These are phyloP conservation scores for Stylophora pistillata DNA, from an alignment of 64 coral and sea anemone genomes.

Conservation along the genomic window DNA sequence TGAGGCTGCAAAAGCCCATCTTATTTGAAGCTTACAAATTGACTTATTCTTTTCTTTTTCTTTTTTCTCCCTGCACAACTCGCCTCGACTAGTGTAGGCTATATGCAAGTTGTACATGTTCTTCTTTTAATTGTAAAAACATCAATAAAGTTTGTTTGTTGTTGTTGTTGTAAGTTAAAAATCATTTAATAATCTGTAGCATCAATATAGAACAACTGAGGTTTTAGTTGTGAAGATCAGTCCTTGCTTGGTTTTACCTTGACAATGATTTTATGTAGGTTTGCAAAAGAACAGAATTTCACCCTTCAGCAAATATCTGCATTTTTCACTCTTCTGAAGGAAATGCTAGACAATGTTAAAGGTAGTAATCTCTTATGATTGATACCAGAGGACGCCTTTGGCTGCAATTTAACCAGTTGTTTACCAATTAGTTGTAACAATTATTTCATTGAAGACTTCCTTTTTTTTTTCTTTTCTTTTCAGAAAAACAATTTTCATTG, in stretches of 20 bases:
- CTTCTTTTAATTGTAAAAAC: too few relatives aligned
- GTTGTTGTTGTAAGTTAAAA: too few relatives aligned
- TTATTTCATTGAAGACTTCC: not conserved
- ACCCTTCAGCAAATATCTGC: conserved; percentile 76
- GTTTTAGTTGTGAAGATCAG: not conserved
- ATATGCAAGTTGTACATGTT: too few relatives aligned
- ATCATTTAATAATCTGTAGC: too few relatives aligned
- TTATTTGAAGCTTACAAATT: too few relatives aligned
- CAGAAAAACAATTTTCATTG: conserved; percentile 83
- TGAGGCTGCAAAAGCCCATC: conserved; percentile 24
- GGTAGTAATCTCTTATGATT: conserved; percentile 21
- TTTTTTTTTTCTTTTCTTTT: not conserved
- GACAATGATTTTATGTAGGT: conserved; percentile 53
- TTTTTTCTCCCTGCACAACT: too few relatives aligned
- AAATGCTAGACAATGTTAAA: conserved; percentile 84
- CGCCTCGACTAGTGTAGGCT: too few relatives aligned
- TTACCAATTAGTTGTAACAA: not conserved
- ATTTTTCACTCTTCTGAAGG: conserved; percentile 88
- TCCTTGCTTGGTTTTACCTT: conserved; percentile 30
- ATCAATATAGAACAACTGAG: too few relatives aligned
- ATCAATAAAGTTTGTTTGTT: too few relatives aligned
- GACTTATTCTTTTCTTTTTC: too few relatives aligned
- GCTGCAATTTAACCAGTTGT: too few relatives aligned
- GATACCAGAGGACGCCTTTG: not conserved
- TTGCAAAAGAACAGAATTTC: conserved; percentile 92